Base-by-base conservation (phyloP, 2,113 vertebrate species). In the Suncus etruscus region DNA sequence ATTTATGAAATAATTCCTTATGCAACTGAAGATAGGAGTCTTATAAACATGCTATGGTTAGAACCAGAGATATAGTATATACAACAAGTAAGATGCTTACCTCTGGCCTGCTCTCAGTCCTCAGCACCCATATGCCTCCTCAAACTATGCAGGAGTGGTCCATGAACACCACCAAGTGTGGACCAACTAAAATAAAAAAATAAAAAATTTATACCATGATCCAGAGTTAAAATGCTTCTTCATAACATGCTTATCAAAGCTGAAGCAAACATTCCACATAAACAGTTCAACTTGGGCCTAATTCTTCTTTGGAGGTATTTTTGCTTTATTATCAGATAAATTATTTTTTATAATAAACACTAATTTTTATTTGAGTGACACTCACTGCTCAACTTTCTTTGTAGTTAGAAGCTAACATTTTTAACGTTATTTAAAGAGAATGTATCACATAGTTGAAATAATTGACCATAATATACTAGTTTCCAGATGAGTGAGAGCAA, bases 321-420 rank as follows among this genome's bases (percentile, higher is more conserved):
- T 58, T 80, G 20, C 16, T 58, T 75, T 16, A 89, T 24, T 39
- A 48, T 69, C 5, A 31, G 65, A 14, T 48, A 76, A 63, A 81
- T 83, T 77, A 22, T 72, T 9, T 74, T 70, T 85, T 77, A 31
- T 68, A 84, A 58, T 1, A 45, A 45, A 89, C 70, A 87, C 7
- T 72, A 14, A 20, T 54, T 87, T 94, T 76, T 91, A 80, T 69
- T 69, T 75, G 45, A 70, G 18, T 66, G 31, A 24, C 32, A 58
- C 2, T 68, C 39, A 39, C 58, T 73, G 14, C 22, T 87, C 31
- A 63, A 66, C 18, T 70, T 74, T 24, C 8, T 27, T 87, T 81
- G 51, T 32, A 90, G 66, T 29, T 83, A 65, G 31, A 87, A 76
- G 32, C 91, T 70, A 94, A 83, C 12, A 51, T 18, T 86, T 65